Evolutionary conservation across 2,113 vertebrate species (phyloP), one percentile per base, ranked within the genome.

Genomic region (Entosphenus tridentatus): DNA sequence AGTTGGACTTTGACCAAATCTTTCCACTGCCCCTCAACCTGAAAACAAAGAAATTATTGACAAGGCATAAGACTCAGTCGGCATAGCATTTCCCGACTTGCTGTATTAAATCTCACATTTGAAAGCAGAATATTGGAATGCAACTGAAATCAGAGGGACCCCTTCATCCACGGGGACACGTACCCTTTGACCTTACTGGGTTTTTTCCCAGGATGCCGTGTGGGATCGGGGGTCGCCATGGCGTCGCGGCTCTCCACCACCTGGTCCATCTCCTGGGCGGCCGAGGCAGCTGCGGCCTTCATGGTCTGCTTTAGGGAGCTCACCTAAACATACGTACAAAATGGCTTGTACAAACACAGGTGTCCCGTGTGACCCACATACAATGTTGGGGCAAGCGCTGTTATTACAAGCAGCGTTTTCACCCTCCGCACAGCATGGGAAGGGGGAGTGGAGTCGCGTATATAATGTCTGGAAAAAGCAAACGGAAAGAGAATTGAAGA

Each of bases 121-220:
- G 4, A 39, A 39, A 39, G 39, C 39, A 39, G 39, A 39, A 39
- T 7, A 39, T 39, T 39, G 6, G 39, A 39, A 39, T 39, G 39
- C 6, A 39, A 39, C 39, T 39, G 39, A 39, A 39, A 39, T 39
- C 39, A 39, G 39, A 39, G 39, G 39, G 39, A 39, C 39, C 39
- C 39, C 6, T 1, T 39, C 5, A 39, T 39, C 39, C 39, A 39
- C 39, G 39, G 39, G 76, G 83, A 83, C 70, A 83, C 83, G 76
- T 85, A 81, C 77, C 83, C 83, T 80, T 85, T 86, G 77, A 84
- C 83, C 80, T 86, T 86, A 77, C 83, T 83, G 78, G 84, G 80
- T 80, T 85, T 86, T 78, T 86, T 86, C 75, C 79, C 79, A 73
- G 82, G 80, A 73, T 82, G 82, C 75, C 83, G 78, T 77, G 84